Evolutionary conservation across 2,113 vertebrate genomes (phyloP).

Genomic region (Athene cunicularia): DNA sequence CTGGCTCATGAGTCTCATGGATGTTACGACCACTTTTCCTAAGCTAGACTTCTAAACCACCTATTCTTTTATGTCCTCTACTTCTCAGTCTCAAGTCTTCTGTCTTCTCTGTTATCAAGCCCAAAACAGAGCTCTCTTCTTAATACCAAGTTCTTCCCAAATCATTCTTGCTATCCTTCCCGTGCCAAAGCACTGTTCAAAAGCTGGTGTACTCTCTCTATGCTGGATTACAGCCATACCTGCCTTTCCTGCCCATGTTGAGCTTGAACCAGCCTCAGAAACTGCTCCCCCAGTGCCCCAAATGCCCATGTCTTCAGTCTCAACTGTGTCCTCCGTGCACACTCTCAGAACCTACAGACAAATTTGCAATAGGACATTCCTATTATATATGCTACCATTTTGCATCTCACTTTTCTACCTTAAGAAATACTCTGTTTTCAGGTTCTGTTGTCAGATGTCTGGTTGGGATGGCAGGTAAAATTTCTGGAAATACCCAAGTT

Average conservation of each 20-base stretch:
- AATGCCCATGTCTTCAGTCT: neutral
- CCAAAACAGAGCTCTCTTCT: neutral
- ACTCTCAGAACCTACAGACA: neutral
- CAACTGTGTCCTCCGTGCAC: neutral
- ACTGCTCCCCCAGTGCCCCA: neutral
- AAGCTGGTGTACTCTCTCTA: neutral
- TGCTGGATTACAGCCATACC: neutral
- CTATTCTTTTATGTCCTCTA: neutral
- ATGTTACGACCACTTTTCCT: neutral
- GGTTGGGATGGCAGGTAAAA: neutral
- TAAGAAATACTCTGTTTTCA: neutral
- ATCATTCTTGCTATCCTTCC: neutral
- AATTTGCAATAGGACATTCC: neutral
- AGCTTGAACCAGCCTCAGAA: neutral
- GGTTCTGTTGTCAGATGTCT: neutral
- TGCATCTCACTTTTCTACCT: neutral
- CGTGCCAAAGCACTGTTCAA: neutral
- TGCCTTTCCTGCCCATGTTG: neutral
- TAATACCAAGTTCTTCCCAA: neutral
- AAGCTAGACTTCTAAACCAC: neutral
- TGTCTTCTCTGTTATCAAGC: neutral
- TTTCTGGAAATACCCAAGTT: neutral
- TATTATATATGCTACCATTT: neutral
- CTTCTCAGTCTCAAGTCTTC: neutral
- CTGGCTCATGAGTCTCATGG: neutral